Percentiles rank a stretch among this genome's conserved stretches.
These are phyloP conservation scores for Urechis unicinctus DNA, from an alignment of 2,888 invertebrate genomes.

Conservation along the genomic window DNA sequence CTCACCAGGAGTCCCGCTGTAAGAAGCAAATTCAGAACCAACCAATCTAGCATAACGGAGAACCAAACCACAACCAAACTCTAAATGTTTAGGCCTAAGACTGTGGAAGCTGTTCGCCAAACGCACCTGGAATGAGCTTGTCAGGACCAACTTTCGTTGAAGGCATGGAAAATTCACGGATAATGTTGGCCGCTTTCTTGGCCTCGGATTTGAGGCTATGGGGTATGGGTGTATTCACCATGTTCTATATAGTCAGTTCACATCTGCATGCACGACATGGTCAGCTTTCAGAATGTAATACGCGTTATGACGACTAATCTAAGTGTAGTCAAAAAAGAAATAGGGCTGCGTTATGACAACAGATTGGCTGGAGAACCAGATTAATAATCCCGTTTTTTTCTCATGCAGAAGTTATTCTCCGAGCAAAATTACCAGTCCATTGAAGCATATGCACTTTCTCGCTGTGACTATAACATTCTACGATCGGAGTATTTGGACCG, in stretches of 20 bases:
- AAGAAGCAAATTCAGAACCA: background rate
- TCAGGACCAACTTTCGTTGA: constrained; percentile 40
- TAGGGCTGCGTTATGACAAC: too few relatives aligned
- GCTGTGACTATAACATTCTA: too few relatives aligned
- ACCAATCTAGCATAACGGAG: background rate
- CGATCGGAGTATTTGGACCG: too few relatives aligned
- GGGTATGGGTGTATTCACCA: constrained; percentile 34
- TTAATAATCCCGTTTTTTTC: too few relatives aligned
- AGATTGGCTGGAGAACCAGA: too few relatives aligned
- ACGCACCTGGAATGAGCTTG: constrained; percentile 40
- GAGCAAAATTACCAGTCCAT: too few relatives aligned
- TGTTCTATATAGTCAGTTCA: background rate
- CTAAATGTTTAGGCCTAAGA: background rate
- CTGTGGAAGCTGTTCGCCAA: background rate
- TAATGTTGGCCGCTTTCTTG: constrained; percentile 45
- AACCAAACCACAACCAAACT: background rate
- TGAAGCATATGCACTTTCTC: too few relatives aligned
- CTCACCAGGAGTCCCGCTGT: constrained; percentile 37
- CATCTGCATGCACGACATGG: too few relatives aligned
- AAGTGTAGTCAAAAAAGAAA: too few relatives aligned
- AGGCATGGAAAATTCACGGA: constrained; percentile 42
- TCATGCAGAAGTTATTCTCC: too few relatives aligned
- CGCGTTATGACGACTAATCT: too few relatives aligned
- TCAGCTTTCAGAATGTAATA: too few relatives aligned
- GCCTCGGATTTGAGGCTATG: constrained; percentile 42